Percentiles rank a stretch among this genome's conserved stretches.
Evolutionary conservation across 2,888 invertebrate species (phyloP).

Genomic region (Ceratothoa steindachneri): DNA sequence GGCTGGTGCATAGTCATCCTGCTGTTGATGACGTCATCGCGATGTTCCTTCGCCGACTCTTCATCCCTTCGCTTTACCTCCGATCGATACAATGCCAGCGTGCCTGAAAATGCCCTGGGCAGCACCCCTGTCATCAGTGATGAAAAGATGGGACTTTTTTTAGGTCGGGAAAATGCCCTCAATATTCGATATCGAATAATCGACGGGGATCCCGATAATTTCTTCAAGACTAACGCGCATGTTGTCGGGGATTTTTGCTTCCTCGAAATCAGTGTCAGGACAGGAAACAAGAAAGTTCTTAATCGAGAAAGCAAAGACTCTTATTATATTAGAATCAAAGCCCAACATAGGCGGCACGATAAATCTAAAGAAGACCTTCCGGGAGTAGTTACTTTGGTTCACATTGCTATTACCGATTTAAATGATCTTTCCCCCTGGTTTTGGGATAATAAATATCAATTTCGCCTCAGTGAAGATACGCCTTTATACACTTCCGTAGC

Average conservation of each 20-base stretch:
- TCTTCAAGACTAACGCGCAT: slow-evolving; percentile 87
- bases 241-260: slow-evolving; percentile 93
- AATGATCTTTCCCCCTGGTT: slow-evolving; percentile 92
- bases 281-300: slow-evolving; percentile 78
- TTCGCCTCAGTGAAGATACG: slow-evolving; percentile 80
- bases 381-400: slow-evolving; percentile 62
- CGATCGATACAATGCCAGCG: slow-evolving; percentile 76
- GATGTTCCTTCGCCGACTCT: neutral
- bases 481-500: slow-evolving; percentile 63
- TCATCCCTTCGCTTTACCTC: slow-evolving; percentile 64
- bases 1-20: neutral
- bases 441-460: slow-evolving; percentile 81
- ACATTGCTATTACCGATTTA: slow-evolving; percentile 71
- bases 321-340: slow-evolving; percentile 36
- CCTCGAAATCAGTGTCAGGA: slow-evolving; percentile 78
- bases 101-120: slow-evolving; percentile 86
- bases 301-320: slow-evolving; percentile 68
- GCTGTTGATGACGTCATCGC: neutral
- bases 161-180: slow-evolving; percentile 52
- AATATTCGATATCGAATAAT: slow-evolving; percentile 77
- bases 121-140: slow-evolving; percentile 72
- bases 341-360: slow-evolving; percentile 36
- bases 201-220: slow-evolving; percentile 78
- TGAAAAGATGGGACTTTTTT: slow-evolving; percentile 70
- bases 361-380: slow-evolving; percentile 35